These are phyloP conservation scores for Fistularia tabacaria DNA, from an alignment of 2,797 vertebrate species.

Conservation along the genomic window DNA sequence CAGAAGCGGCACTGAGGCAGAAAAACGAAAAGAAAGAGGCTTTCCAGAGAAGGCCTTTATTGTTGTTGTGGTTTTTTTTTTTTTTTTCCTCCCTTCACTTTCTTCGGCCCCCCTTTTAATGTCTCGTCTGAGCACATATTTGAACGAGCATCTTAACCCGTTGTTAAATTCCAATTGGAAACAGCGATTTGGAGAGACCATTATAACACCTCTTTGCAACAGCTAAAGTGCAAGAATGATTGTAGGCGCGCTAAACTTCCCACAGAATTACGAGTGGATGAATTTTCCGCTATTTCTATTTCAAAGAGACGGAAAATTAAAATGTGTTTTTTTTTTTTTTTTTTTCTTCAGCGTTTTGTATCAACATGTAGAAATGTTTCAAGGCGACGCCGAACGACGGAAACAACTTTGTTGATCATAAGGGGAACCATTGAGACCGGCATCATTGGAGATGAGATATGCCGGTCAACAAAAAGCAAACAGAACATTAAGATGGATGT, in stretches of 20 bases:
- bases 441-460: no score
- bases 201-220: slow-evolving; percentile 13
- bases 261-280: not conserved
- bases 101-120: slow-evolving; percentile 20
- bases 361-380: no score
- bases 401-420: no score
- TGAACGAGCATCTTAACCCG: slow-evolving; percentile 4
- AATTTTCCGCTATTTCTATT: not conserved
- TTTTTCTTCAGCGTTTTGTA: not conserved
- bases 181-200: slow-evolving; percentile 4
- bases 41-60: slow-evolving; percentile 26
- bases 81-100: slow-evolving; percentile 8
- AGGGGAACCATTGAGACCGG: no score
- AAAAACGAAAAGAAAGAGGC: slow-evolving; percentile 41
- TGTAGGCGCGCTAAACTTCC: no score
- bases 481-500: no score
- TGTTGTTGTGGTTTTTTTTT: slow-evolving; percentile 6
- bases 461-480: no score
- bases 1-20: slow-evolving; percentile 48
- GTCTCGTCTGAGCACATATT: slow-evolving; percentile 3
- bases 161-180: slow-evolving; percentile 32
- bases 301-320: no score
- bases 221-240: no score
- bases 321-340: not conserved
- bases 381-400: no score